A percentile compares a stretch with the other conserved stretches of the same genome.
phyloP scores from a whole-genome alignment of 2,888 invertebrate genomes.

The Drosophila neonasuta region DNA sequence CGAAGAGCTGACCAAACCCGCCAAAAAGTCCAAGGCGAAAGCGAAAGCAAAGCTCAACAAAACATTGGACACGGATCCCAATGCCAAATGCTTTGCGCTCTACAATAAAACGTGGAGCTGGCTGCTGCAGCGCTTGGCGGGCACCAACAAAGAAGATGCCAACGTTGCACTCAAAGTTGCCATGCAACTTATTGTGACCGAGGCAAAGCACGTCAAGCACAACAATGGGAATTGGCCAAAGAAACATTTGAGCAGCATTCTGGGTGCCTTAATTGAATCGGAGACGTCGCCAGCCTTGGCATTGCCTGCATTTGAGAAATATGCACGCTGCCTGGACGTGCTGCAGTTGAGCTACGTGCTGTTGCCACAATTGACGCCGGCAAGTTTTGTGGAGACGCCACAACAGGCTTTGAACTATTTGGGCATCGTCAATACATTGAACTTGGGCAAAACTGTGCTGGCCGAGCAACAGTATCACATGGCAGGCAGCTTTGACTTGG shows the following conservation, averaged over 20 bases:
- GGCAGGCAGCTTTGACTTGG: conserved; percentile 82
- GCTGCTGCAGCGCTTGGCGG: conserved; percentile 80
- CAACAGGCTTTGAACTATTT: conserved; percentile 86
- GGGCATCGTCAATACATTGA: conserved; percentile 85
- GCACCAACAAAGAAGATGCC: conserved; percentile 66
- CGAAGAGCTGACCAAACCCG: background rate
- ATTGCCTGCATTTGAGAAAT: conserved; percentile 89
- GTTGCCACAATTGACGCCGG: conserved; percentile 84
- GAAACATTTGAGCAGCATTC: conserved; percentile 86
- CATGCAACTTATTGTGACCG: conserved; percentile 88
- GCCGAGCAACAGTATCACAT: conserved; percentile 77
- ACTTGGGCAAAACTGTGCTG: conserved; percentile 79
- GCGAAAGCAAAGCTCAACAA: conserved; percentile 1
- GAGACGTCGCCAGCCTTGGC: conserved; percentile 85
- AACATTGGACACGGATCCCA: background rate
- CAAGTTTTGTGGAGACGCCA: conserved; percentile 82
- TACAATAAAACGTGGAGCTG: conserved; percentile 85
- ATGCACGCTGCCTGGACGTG: conserved; percentile 88
- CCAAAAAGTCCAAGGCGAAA: background rate
- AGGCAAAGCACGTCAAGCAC: conserved; percentile 86
- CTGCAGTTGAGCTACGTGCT: conserved; percentile 88
- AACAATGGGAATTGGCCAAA: conserved; percentile 82
- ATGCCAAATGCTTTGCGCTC: conserved; percentile 81
- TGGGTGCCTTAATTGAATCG: conserved; percentile 86
- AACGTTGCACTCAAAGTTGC: conserved; percentile 87